Evolutionary conservation across 2,888 invertebrate species (phyloP), one percentile per base, ranked within the genome.

Genomic region (Parasteatoda lunata): DNA sequence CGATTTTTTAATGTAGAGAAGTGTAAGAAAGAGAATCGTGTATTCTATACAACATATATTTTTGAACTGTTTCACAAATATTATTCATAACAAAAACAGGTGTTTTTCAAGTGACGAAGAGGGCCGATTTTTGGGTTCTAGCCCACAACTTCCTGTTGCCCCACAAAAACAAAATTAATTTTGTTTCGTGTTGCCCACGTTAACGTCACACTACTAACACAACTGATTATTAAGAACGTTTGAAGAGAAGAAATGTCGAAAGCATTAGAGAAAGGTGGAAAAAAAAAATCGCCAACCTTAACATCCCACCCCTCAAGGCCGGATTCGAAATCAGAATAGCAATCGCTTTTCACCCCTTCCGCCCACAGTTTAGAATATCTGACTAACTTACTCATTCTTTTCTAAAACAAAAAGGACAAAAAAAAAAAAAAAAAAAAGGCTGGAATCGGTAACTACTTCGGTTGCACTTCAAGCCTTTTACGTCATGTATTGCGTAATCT

Each of bases 81-180:
- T 30, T 30, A 30, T 30, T 30, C 30, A 30, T 30, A 30, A 30
- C 9, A 59, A 54, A 54, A 59, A 59, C 9, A 59, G 59, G 59
- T 59, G 59, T 59, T 9, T n/a, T 59, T 9, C 59, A 30, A 30
- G 59, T 59, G 9, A 59, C 9, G n/a, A 59, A 4, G n/a, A 59
- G 59, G 59, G 49, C 68, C 52, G 77, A 66, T 66, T 65, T 30
- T 71, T 73, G n/a, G 65, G 65, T 54, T 48, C 81, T 30, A 5
- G 72, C 83, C 83, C 73, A 84, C 77, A 49, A 78, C 73, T 84
- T 84, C 84, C 84, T 75, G 77, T 30, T 11, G 8, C 15, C 8
- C 48, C 51, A 7, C 30, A 30, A 30, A 30, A 30, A 30, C 30
- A 30, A 30, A 30, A 30, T 30, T 30, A 30, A 30, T 30, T 30